Conservation (phyloP, 2,113 vertebrate genomes). For the Jaculus jaculus region DNA sequence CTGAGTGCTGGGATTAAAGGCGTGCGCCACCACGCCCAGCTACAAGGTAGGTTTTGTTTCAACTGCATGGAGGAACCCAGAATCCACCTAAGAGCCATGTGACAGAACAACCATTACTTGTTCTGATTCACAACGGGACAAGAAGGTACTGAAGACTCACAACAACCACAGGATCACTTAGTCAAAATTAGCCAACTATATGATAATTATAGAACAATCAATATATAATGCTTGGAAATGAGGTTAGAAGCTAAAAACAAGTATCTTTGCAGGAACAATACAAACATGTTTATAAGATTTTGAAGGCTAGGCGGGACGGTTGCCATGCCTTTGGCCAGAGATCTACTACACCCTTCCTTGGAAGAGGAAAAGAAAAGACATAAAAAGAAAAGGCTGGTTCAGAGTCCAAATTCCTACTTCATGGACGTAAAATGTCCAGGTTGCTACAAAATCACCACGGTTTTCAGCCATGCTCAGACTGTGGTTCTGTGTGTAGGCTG, state of each 20-base stretch:
- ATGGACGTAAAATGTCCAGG: no score
- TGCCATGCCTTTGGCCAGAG: no score
- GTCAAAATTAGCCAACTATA: conserved; percentile 27
- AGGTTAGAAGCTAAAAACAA: conserved; percentile 29
- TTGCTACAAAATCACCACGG: no score
- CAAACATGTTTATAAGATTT: background rate
- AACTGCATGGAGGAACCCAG: background rate
- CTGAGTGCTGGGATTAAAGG: no score
- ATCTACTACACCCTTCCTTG: no score
- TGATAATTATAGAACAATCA: conserved; percentile 32
- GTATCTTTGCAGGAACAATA: conserved; percentile 15
- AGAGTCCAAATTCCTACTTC: no score
- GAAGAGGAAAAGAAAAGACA: no score
- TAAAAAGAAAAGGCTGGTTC: no score
- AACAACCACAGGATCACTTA: conserved; percentile 22
- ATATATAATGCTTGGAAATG: conserved; percentile 30
- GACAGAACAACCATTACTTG: background rate
- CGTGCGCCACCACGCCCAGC: no score
- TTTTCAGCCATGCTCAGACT: no score
- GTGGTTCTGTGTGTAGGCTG: no score
- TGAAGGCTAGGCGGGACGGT: no score
- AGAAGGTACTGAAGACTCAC: background rate
- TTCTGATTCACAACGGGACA: background rate
- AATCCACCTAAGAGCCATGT: background rate
- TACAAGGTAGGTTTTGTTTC: conserved; percentile 32